Evolutionary conservation across 2,797 vertebrate genomes (phyloP), one percentile per base, ranked within the genome.

Genomic region (Sardinella longiceps): DNA sequence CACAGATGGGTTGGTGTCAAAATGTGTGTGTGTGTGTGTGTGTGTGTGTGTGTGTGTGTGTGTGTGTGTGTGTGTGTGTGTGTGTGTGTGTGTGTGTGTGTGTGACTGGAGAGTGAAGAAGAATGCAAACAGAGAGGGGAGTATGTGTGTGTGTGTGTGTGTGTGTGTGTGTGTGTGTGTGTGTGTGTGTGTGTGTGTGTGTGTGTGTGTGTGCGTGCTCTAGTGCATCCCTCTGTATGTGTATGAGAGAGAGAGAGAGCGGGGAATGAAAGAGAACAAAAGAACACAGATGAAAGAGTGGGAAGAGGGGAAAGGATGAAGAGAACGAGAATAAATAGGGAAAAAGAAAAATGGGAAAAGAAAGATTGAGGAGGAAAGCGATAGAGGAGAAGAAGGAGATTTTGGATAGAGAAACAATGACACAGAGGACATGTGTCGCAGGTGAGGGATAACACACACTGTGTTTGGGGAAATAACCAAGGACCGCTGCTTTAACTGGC

Each of bases 131-230:
- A 56, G 20, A 56, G 18, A 56, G 20, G 18, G 23, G 23, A 5
- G 23, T 3, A 1, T 25, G 56, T 25, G n/a, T 58, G 56, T 58
- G 56, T 58, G 56, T 58, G 56, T 58, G 56, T 88, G 56, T 77
- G 82, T 5, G 6, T 58, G 33, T 0, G 85, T 82, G 88, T 86
- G 83, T 82, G 86, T 86, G 91, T 83, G 9, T 81, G 85, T 84
- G 30, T 50, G 12, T 6, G 48, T 6, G 48, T 6, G 12, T 6
- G 48, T 6, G 48, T 2, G 83, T 81, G 86, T 85, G 91, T 83
- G 85, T 82, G 88, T 86, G 82, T 83, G 85, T 86, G 91, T 82
- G 11, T 82, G 86, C 84, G 30, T 51, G 51, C 14, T n/a, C n/a
- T n/a, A n/a, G 48, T 50, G 48, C 14, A 12, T 50, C 6, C 14